Conservation (phyloP, 2,888 invertebrate species). For the Nebria salina region DNA sequence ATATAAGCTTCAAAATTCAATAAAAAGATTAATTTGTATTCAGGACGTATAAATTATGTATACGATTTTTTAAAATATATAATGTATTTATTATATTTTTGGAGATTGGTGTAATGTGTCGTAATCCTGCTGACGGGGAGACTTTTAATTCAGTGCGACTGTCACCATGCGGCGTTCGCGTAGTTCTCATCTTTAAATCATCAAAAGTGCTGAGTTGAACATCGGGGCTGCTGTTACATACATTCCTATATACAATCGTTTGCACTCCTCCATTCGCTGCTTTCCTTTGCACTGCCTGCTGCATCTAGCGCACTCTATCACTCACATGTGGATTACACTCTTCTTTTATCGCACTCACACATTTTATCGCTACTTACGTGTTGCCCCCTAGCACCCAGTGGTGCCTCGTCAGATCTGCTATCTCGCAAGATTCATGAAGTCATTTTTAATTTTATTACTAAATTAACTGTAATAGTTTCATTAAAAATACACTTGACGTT, state of each 20-base stretch:
- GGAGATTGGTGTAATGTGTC: background rate
- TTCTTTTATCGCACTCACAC: background rate
- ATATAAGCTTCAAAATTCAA: too few relatives aligned
- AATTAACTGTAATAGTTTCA: too few relatives aligned
- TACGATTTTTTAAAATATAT: too few relatives aligned
- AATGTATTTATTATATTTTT: too few relatives aligned
- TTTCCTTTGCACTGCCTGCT: background rate
- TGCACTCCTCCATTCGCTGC: background rate
- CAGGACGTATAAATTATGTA: too few relatives aligned
- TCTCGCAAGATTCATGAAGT: too few relatives aligned
- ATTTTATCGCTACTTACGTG: conserved; percentile 1
- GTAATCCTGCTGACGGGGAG: conserved; percentile 53
- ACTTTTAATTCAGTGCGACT: conserved; percentile 56
- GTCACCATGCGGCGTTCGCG: conserved; percentile 48
- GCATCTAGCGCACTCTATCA: background rate
- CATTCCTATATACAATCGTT: background rate
- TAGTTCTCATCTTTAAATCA: conserved; percentile 59
- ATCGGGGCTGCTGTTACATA: conserved; percentile 42
- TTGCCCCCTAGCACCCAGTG: background rate
- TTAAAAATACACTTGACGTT: too few relatives aligned
- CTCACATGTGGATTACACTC: background rate
- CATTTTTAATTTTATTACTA: too few relatives aligned
- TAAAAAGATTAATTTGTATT: too few relatives aligned
- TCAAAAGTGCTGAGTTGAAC: conserved; percentile 59
- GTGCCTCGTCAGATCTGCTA: too few relatives aligned